Percentiles rank a stretch among this genome's conserved stretches.
phyloP scores from a whole-genome alignment of 2,113 vertebrate species.

The Sylvia atricapilla region DNA sequence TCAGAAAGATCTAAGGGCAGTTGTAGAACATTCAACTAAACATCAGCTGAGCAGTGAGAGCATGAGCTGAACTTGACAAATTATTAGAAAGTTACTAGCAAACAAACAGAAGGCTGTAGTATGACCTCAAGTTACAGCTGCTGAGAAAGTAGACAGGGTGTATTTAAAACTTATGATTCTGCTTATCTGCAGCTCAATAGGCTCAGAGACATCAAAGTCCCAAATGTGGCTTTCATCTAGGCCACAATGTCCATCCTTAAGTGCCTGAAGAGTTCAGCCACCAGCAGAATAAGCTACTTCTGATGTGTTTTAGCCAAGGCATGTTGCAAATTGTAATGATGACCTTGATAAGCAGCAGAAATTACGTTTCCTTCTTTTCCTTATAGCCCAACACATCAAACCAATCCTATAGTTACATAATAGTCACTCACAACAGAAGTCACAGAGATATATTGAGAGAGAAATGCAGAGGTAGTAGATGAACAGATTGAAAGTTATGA shows the following conservation, averaged over 20 bases:
- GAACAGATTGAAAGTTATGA: not conserved
- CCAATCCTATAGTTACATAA: not conserved
- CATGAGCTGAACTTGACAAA: not conserved
- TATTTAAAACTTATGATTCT: not conserved
- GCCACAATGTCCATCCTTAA: not conserved
- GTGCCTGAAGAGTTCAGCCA: not conserved
- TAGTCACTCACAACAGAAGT: not conserved
- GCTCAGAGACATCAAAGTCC: not conserved
- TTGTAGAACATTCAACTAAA: not conserved
- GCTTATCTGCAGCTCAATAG: not conserved
- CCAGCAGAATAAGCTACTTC: not conserved
- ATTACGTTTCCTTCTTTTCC: constrained; percentile 20
- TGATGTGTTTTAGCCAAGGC: constrained; percentile 44
- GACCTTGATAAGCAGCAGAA: constrained; percentile 44
- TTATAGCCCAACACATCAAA: constrained; percentile 34
- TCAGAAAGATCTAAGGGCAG: not conserved
- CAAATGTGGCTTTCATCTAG: not conserved
- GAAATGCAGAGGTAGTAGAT: not conserved
- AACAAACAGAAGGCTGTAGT: not conserved
- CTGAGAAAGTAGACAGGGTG: not conserved
- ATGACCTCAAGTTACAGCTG: not conserved
- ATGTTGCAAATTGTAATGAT: constrained; percentile 37
- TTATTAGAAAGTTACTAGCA: not conserved
- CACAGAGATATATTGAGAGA: not conserved
- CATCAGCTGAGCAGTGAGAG: not conserved